These are phyloP conservation scores for Cephus rjabovi DNA, from an alignment of 2,888 invertebrate genomes.

Conservation along the genomic window DNA sequence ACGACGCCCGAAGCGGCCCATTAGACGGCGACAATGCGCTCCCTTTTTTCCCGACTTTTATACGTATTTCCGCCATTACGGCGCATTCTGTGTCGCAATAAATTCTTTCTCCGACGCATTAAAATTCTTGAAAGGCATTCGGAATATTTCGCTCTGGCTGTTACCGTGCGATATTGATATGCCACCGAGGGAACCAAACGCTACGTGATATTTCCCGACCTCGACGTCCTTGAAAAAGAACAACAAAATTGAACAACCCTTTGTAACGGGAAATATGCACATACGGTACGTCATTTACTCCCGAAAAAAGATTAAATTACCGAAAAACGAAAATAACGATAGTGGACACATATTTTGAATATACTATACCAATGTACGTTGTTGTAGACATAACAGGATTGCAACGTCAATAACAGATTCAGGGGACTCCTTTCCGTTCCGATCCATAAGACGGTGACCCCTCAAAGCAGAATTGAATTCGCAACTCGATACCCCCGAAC, in stretches of 20 bases:
- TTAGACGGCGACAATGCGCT: conserved; percentile 60
- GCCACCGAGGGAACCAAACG: conserved; percentile 41
- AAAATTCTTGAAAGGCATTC: conserved; percentile 60
- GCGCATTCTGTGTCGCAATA: conserved; percentile 60
- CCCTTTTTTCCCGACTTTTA: conserved; percentile 59
- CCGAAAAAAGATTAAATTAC: neutral
- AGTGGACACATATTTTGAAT: neutral
- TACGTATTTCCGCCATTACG: conserved; percentile 61
- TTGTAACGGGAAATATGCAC: neutral
- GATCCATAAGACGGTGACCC: neutral
- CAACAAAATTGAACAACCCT: neutral
- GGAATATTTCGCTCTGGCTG: conserved; percentile 48
- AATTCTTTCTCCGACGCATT: conserved; percentile 59
- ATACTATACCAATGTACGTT: neutral
- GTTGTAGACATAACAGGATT: neutral
- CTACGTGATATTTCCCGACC: conserved; percentile 12
- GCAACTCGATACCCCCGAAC: neutral
- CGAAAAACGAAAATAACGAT: neutral
- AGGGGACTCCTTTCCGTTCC: neutral
- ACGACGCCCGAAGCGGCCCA: conserved; percentile 52
- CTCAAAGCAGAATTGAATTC: neutral
- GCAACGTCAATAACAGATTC: neutral
- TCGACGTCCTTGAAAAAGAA: neutral
- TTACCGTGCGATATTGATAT: conserved; percentile 47
- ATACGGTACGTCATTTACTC: neutral